These are phyloP conservation scores for Rynchops niger DNA, from an alignment of 2,113 vertebrate genomes.

Conservation along the genomic window DNA sequence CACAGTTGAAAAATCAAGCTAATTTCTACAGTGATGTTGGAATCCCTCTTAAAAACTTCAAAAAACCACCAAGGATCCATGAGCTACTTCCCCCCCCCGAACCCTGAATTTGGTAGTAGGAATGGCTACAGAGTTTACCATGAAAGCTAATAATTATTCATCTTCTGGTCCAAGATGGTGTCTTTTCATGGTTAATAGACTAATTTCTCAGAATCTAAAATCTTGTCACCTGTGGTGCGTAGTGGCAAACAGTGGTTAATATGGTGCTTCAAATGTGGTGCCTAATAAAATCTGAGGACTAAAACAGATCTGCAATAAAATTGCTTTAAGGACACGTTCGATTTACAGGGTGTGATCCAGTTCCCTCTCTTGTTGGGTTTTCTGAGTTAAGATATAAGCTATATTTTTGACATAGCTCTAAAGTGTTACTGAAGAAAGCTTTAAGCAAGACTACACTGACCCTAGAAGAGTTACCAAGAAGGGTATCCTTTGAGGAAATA, in stretches of 20 bases:
- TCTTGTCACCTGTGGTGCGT: neutral
- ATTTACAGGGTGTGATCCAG: neutral
- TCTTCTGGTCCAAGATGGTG: neutral
- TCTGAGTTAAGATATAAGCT: neutral
- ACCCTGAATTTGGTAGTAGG: neutral
- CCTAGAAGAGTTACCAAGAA: neutral
- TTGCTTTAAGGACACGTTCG: neutral
- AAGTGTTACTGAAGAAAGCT: neutral
- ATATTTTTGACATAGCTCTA: neutral
- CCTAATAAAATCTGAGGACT: neutral
- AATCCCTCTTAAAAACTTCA: neutral
- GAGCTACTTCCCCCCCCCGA: neutral
- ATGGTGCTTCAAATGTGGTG: neutral
- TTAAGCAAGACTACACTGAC: neutral
- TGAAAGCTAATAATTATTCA: neutral
- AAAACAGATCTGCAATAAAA: neutral
- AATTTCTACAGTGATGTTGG: neutral
- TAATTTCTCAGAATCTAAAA: neutral
- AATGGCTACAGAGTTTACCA: neutral
- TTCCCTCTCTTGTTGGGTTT: neutral
- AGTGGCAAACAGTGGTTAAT: neutral
- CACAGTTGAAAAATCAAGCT: neutral
- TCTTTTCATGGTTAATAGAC: neutral
- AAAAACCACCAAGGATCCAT: neutral
- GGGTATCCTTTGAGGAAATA: neutral